Base-by-base conservation (phyloP, 2,888 invertebrate genomes). In the Drosophila neotestacea region DNA sequence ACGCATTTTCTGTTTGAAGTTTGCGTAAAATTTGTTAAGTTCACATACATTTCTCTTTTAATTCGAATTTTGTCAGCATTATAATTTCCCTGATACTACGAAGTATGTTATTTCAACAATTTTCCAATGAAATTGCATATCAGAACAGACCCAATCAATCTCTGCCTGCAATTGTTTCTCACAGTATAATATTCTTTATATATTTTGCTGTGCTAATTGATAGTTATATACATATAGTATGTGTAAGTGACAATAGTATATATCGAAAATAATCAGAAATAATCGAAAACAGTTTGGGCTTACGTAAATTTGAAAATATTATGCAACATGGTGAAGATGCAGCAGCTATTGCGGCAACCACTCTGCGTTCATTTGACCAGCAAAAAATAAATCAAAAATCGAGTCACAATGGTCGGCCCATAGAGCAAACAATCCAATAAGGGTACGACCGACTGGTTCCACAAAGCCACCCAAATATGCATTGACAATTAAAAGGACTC, bases 301-400 rank as follows among this genome's bases (percentile, higher is more conserved):
- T 58, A n/a, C 56, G 46, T 47, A 58, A 47, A 58, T 58, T 46
- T 27, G 16, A 58, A 58, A 38, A 47, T 54, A 41, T 55, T 44
- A 34, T 55, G 55, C 55, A 22, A 44, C 34, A 56, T 56, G 56
- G 34, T 47, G 38, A 47, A 58, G 46, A 58, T 46, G 47, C 46
- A 27, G 58, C 47, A 16, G 28, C 11, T 9, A 27, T 47, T 58
- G 38, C 13, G 59, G 60, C 47, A 48, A 48, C 66, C 65, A 70
- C 41, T 54, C 38, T 50, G 69, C 68, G 52, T 50, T 63, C 70
- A 63, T 78, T 78, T 65, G 62, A 66, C 58, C 69, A 78, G 36
- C 73, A 66, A 72, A 85, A 84, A 84, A 84, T 81, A 84, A 84
- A 84, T 84, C 83, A 84, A 84, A 84, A 84, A 84, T 84, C 75